Conservation (phyloP, 2,888 invertebrate genomes). For the Ophion ellenae region DNA sequence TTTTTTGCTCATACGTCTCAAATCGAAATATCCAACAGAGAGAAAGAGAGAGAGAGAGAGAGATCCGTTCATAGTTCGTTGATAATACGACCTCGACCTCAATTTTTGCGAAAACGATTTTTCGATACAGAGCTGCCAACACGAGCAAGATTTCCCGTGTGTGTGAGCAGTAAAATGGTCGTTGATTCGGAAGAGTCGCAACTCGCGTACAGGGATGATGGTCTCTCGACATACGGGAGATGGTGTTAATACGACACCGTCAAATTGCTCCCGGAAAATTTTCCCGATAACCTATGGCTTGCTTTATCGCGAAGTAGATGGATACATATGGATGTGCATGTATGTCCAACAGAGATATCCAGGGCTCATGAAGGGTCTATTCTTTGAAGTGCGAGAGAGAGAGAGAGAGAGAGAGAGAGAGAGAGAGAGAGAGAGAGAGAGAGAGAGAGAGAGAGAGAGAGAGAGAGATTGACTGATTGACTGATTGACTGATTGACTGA, state of each 20-base stretch:
- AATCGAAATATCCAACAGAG: not conserved
- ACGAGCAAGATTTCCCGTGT: slow-evolving; percentile 1
- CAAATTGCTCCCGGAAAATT: slow-evolving; percentile 47
- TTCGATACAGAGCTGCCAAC: slow-evolving; percentile 23
- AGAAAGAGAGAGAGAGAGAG: not conserved
- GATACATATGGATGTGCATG: slow-evolving; percentile 2
- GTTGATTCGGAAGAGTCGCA: slow-evolving; percentile 3
- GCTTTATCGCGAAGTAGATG: slow-evolving; percentile 29
- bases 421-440: slow-evolving; percentile 38
- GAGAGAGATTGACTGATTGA: too few species aligned
- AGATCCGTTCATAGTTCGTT: not conserved
- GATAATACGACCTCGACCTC: slow-evolving; percentile 8
- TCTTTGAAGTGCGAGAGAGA: slow-evolving; percentile 30
- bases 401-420: slow-evolving; percentile 8
- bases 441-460: slow-evolving; percentile 5
- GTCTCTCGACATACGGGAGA: slow-evolving; percentile 1
- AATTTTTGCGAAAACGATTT: slow-evolving; percentile 25
- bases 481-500: too few species aligned
- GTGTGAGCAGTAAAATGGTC: slow-evolving; percentile 19
- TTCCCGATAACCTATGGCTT: slow-evolving; percentile 51
- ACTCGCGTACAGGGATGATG: slow-evolving; percentile 12
- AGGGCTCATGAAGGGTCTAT: slow-evolving; percentile 55
- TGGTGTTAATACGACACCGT: slow-evolving; percentile 29
- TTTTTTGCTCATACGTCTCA: not conserved
- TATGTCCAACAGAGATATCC: slow-evolving; percentile 21